Base-by-base conservation (phyloP, 2,113 vertebrate species). In the Ptychochromis oligacanthus region DNA sequence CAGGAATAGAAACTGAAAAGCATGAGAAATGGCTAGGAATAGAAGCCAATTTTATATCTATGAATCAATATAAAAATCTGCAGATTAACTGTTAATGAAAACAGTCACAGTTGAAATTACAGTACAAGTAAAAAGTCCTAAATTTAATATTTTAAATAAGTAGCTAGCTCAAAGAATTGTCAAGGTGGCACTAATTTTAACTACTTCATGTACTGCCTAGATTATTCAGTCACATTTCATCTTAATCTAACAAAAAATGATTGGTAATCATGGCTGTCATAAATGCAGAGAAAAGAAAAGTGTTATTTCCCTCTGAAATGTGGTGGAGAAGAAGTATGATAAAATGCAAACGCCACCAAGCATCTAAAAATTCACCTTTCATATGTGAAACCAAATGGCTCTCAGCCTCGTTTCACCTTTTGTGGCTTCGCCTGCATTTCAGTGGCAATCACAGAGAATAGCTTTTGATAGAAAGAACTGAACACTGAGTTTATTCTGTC, bases 321-420 rank as follows among this genome's bases (percentile, higher is more conserved):
- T 13, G 36, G 57, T 14, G 11, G 26, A 84, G 54, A 6, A 18
- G 13, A 18, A 57, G 14, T 34, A 26, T 59, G 43, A 56, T 56
- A 28, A 11, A 74, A 62, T 61, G 55, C 31, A 83, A 83, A 70
- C n/a, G 28, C 11, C 56, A 20, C 20, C 15, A 20, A 55, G 28
- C 3, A 12, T 77, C 11, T 60, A 36, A 40, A 78, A 70, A 70
- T 5, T n/a, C 46, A 31, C 67, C 46, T 72, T 72, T 56, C 62
- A 67, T 54, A 70, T 43, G 54, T 70, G 78, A 67, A 67, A 55
- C 78, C 60, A 56, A 79, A 79, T 18, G 56, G 13, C 56, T 79
- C 46, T 74, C 46, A 18, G 52, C 54, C 28, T 83, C 11, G 2
- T 70, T 54, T 78, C 31, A 55, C 62, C 62, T 60, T 60, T 54